A percentile compares a stretch with the other conserved stretches of the same genome.
phyloP scores from a whole-genome alignment of 1,140 invertebrate genomes.

The Chrysopa pallens region DNA sequence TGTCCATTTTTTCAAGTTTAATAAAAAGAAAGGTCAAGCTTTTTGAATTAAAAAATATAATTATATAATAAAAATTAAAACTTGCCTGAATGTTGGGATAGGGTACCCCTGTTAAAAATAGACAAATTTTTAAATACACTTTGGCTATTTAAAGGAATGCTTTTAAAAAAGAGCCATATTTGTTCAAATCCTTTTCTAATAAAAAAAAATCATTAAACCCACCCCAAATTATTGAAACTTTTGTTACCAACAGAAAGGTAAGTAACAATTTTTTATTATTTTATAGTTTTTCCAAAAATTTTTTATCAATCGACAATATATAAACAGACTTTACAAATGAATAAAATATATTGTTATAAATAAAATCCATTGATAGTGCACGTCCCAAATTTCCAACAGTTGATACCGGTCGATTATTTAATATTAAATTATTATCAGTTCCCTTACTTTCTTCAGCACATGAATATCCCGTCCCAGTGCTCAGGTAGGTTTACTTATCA shows the following conservation, averaged over 20 bases:
- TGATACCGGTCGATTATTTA: conserved; percentile 32
- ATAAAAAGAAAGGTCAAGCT: too few species aligned
- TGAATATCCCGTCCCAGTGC: conserved; percentile 48
- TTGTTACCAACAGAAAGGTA: too few species aligned
- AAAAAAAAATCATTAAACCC: too few species aligned
- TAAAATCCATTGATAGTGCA: conserved; percentile 35
- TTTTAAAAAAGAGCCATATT: neutral
- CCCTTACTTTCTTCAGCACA: conserved; percentile 41
- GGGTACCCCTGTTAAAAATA: conserved; percentile 63
- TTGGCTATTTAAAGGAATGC: too few species aligned
- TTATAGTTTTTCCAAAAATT: too few species aligned
- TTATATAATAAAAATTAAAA: conserved; percentile 9
- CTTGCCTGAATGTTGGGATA: conserved; percentile 96
- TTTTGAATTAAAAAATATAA: too few species aligned
- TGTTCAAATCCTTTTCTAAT: neutral
- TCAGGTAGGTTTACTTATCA: conserved; percentile 28
- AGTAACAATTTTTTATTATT: too few species aligned
- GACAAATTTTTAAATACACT: conserved; percentile 12
- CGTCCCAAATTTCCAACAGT: conserved; percentile 31
- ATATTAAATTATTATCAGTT: conserved; percentile 9
- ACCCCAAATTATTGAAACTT: too few species aligned
- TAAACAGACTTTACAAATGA: too few species aligned
- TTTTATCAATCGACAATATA: too few species aligned
- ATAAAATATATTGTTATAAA: conserved; percentile 2
- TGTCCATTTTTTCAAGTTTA: too few species aligned